Conservation (phyloP, 2,888 invertebrate species). For the Agonopterix heracliana region DNA sequence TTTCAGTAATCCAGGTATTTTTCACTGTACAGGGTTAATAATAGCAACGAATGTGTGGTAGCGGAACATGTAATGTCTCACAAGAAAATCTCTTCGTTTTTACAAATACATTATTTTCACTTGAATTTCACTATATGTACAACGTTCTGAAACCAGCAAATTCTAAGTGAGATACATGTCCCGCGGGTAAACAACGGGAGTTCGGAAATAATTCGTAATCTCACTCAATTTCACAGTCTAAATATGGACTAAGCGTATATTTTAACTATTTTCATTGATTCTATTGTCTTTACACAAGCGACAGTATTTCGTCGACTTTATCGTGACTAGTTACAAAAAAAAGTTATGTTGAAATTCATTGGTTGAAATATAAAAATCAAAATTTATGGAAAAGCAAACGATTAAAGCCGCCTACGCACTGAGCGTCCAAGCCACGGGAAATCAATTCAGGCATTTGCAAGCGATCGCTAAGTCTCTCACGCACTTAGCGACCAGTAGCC, state of each 20-base stretch:
- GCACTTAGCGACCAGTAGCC: too few relatives aligned
- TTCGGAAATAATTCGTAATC: constrained; percentile 17
- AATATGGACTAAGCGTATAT: background rate
- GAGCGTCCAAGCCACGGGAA: too few relatives aligned
- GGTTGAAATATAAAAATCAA: too few relatives aligned
- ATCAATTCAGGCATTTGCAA: too few relatives aligned
- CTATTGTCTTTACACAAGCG: too few relatives aligned
- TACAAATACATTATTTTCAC: constrained; percentile 21
- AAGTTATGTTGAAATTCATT: too few relatives aligned
- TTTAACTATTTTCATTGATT: too few relatives aligned
- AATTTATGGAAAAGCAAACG: too few relatives aligned
- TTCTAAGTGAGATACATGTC: constrained; percentile 20
- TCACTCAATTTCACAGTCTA: constrained; percentile 27
- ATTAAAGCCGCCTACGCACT: too few relatives aligned
- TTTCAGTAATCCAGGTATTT: constrained; percentile 44
- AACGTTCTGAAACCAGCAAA: constrained; percentile 29
- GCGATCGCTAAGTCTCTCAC: too few relatives aligned
- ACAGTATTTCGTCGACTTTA: too few relatives aligned
- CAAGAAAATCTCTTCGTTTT: constrained; percentile 14
- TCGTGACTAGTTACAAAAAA: too few relatives aligned
- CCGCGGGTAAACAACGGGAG: constrained; percentile 4
- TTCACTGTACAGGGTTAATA: constrained; percentile 43
- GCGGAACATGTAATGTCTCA: constrained; percentile 23
- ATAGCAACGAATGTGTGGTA: constrained; percentile 10
- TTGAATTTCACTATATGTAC: constrained; percentile 53